Base-by-base conservation (phyloP, 2,888 invertebrate species). In the Rambutsinella grinnellia region DNA sequence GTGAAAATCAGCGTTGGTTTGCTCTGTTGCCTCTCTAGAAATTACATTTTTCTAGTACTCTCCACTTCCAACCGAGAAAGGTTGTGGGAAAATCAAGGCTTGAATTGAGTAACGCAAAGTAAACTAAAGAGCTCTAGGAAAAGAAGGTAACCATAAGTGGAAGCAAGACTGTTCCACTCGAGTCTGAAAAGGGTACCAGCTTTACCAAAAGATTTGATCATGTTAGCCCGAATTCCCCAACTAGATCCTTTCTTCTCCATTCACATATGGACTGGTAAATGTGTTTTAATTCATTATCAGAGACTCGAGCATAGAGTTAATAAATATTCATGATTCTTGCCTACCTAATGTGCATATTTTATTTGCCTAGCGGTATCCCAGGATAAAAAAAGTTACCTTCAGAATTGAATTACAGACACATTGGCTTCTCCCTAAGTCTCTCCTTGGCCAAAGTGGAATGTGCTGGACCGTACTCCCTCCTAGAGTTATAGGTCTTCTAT, bases 231-330 rank as follows among this genome's bases (percentile, higher is more conserved):
- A n/a, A n/a, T n/a, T n/a, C n/a, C n/a, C n/a, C n/a, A n/a, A n/a
- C n/a, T n/a, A 36, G 36, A 36, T 5, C 36, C 36, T 36, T 36
- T 36, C 36, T 36, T 5, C 36, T 36, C 36, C 36, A 13, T 13
- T 36, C 36, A 36, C 36, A 8, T 36, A 36, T 36, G 36, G 5
- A 36, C 13, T 36, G 36, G 57, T 26, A 56, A 58, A 49, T 62
- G 70, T 70, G 57, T 57, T 72, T 66, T 72, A 72, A 72, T 72
- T 72, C 72, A 72, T 72, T 72, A 72, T 72, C 72, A 72, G 60
- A 72, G 23, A 13, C 6, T 65, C 24, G 72, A 72, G 46, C 58
- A 72, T 65, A 65, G 63, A 66, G 72, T 72, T 72, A 65, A 72
- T 72, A 72, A 72, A 72, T 72, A 72, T 72, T 72, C 72, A 72